A percentile compares a stretch with the other conserved stretches of the same genome.
phyloP scores from a whole-genome alignment of 2,797 vertebrate genomes.

The Melanotaenia parkinsoni region DNA sequence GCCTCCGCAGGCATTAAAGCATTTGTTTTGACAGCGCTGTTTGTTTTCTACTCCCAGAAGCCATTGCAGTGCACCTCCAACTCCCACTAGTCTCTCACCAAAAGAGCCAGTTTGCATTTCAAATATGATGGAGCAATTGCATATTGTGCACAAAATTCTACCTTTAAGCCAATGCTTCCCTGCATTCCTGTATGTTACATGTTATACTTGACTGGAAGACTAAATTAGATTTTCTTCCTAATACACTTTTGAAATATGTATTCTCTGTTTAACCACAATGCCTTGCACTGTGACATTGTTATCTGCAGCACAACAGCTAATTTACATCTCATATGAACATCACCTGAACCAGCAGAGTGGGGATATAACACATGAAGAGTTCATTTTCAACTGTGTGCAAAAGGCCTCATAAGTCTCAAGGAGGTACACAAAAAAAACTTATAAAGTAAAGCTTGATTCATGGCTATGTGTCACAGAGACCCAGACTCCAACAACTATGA shows the following conservation, averaged over 20 bases:
- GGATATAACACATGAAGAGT: conserved; percentile 18
- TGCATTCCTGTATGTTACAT: conserved; percentile 49
- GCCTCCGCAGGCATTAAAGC: conserved; percentile 82
- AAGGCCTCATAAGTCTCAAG: neutral
- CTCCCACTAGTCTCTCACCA: conserved; percentile 82
- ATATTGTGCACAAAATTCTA: conserved; percentile 76
- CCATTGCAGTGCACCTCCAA: conserved; percentile 82
- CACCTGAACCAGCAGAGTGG: conserved; percentile 23
- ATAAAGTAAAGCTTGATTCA: neutral
- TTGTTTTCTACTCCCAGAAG: conserved; percentile 85
- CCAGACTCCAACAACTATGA: neutral
- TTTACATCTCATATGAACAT: conserved; percentile 44
- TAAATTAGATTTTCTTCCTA: conserved; percentile 44
- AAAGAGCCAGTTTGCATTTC: conserved; percentile 83
- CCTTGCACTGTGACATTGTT: conserved; percentile 22
- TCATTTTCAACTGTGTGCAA: conserved; percentile 20
- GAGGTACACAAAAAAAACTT: neutral
- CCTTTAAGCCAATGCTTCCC: conserved; percentile 46
- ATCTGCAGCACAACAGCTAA: conserved; percentile 33
- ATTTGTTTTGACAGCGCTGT: conserved; percentile 85
- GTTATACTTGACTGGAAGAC: conserved; percentile 60
- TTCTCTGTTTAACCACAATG: conserved; percentile 28
- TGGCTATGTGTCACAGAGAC: neutral
- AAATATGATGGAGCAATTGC: conserved; percentile 81
- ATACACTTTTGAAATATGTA: conserved; percentile 33